These are phyloP conservation scores for Sinocyclocheilus maitianheensis DNA, from an alignment of 2,113 vertebrate genomes.

Conservation along the genomic window DNA sequence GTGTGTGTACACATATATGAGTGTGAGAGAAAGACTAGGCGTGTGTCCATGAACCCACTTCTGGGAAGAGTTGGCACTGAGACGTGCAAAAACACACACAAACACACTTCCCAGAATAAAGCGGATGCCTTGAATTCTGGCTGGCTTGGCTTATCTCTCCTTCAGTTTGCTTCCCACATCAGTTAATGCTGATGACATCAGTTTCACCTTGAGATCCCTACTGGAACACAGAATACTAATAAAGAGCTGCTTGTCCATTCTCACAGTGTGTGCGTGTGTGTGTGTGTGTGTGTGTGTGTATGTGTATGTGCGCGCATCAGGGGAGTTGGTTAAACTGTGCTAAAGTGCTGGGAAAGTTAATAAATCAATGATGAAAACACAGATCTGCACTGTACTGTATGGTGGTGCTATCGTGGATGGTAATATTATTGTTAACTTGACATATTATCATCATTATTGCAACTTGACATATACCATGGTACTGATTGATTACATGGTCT, in stretches of 20 bases:
- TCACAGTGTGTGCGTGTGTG: neutral
- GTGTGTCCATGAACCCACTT: conserved; percentile 52
- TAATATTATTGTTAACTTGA: neutral
- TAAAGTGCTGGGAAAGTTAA: conserved; percentile 1
- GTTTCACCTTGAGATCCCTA: conserved; percentile 56
- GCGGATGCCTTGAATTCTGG: conserved; percentile 61
- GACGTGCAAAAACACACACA: conserved; percentile 35
- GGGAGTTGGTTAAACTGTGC: neutral
- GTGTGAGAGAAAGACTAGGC: conserved; percentile 7
- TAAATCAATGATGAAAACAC: neutral
- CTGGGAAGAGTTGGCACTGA: conserved; percentile 41
- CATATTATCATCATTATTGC: neutral
- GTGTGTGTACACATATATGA: conserved; percentile 1
- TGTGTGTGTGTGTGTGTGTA: too few relatives aligned
- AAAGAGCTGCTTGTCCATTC: neutral
- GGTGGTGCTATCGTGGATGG: neutral
- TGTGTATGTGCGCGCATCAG: too few relatives aligned
- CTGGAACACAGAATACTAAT: conserved; percentile 18
- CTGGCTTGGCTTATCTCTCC: conserved; percentile 54
- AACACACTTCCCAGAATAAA: conserved; percentile 52
- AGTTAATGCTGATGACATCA: conserved; percentile 62
- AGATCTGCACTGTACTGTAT: neutral
- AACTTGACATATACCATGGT: neutral
- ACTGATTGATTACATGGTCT: neutral
- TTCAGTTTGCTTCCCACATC: conserved; percentile 54